Base-by-base conservation (phyloP, 2,113 vertebrate species). In the Rostratula benghalensis region DNA sequence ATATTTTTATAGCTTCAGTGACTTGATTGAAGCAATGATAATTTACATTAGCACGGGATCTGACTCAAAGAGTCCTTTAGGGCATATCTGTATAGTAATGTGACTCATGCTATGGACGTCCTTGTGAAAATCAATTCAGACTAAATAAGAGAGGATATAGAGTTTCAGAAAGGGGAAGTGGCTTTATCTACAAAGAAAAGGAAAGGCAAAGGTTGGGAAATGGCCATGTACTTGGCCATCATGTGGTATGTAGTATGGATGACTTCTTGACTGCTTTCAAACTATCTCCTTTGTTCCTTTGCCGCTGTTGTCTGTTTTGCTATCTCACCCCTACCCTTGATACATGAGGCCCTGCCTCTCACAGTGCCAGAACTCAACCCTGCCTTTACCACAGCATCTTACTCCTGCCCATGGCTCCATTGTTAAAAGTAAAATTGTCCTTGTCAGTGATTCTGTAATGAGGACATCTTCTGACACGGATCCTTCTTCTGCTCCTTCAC, bases 311-410 rank as follows among this genome's bases (percentile, higher is more conserved):
- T 37, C 51, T 84, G 17, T 70, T 78, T 89, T 75, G 23, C 39
- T 39, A 39, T 39, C 81, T 79, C 48, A 27, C 31, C 14, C 31
- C 19, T 68, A 16, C 22, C 25, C 51, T 28, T 70, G 65, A 35
- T 57, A 41, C 25, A 57, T 3, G 15, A 76, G 31, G 56, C 60
- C 6, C 45, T 63, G 6, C 7, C 31, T 76, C 67, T 89, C 57
- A n/a, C 7, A 43, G 3, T 3, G 21, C 56, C 41, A 53, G 25
- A 20, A 18, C n/a, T 70, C 81, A 79, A 35, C 16, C 21, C 37
- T 80, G n/a, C 35, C 48, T 59, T 76, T 41, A 24, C 8, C 41
- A 53, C 6, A 27, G 24, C 37, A 45, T 39, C 37, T 0, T 0
- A 37, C 80, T 75, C 53, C 61, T 50, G 30, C 27, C 35, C 2